These are phyloP conservation scores for Bombycilla garrulus DNA, from an alignment of 2,113 vertebrate species.

Conservation along the genomic window DNA sequence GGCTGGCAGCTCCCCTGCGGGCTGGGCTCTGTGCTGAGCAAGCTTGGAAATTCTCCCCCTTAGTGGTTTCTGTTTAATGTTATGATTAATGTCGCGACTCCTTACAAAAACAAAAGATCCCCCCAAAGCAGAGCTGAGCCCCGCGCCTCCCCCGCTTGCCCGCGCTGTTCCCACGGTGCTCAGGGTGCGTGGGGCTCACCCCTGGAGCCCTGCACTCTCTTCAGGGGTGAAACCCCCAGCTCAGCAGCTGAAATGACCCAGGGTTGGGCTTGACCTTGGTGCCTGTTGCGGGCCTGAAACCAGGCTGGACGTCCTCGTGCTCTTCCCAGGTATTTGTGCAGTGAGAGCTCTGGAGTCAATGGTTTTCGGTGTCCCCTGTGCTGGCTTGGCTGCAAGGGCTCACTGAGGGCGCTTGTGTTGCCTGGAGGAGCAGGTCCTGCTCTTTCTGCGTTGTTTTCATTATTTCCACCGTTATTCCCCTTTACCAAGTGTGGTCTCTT, in stretches of 20 bases:
- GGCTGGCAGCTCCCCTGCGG: background rate
- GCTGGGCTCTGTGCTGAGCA: background rate
- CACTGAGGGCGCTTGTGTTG: background rate
- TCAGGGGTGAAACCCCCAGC: background rate
- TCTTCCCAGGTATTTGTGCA: background rate
- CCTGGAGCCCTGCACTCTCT: background rate
- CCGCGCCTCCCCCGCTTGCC: background rate
- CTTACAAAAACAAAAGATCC: background rate
- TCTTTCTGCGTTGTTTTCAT: background rate
- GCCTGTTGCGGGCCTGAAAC: background rate
- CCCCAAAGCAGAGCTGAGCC: background rate
- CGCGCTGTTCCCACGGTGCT: background rate
- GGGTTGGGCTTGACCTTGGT: background rate
- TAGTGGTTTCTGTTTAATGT: background rate
- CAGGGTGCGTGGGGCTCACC: fast-evolving
- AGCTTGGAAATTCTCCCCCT: background rate
- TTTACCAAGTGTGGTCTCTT: background rate
- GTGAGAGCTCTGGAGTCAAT: fast-evolving
- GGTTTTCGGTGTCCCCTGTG: fast-evolving
- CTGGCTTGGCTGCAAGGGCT: background rate
- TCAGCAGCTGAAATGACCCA: background rate
- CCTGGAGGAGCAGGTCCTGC: background rate
- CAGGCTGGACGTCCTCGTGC: background rate
- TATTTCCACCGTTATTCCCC: background rate
- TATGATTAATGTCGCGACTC: background rate